phyloP scores from a whole-genome alignment of 2,113 vertebrate genomes.

The Spea bombifrons region DNA sequence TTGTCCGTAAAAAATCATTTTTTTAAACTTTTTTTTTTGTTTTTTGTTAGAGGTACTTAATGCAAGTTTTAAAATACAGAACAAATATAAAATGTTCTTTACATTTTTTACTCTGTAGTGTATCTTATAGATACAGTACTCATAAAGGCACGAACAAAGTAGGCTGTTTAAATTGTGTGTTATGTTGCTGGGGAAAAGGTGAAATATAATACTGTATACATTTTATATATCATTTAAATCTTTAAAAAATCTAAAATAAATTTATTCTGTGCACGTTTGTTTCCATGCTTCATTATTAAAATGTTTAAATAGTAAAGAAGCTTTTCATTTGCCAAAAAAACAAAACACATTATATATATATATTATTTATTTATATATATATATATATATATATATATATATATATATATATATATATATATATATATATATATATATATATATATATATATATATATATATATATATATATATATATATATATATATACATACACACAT shows the following conservation, averaged over 20 bases:
- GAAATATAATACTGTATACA: conserved; percentile 84
- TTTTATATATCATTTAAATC: conserved; percentile 97
- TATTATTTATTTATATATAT: too few relatives aligned
- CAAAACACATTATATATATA: too few relatives aligned
- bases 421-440: not conserved
- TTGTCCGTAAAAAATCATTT: not conserved
- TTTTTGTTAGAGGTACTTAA: conserved; percentile 75
- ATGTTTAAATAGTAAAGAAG: too few relatives aligned
- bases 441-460: conserved; percentile 8
- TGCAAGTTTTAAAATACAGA: conserved; percentile 72
- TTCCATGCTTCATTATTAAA: not conserved
- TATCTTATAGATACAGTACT: conserved; percentile 98
- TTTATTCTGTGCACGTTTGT: conserved; percentile 59
- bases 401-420: too few relatives aligned
- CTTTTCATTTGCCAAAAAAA: too few relatives aligned
- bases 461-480: conserved; percentile 3
- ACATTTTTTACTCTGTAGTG: conserved; percentile 80
- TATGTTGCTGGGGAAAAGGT: conserved; percentile 78
- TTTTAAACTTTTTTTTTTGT: conserved; percentile 51
- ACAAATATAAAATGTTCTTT: conserved; percentile 66
- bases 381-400: too few relatives aligned
- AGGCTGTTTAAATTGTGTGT: conserved; percentile 86
- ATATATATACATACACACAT: not conserved
- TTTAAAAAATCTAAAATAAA: conserved; percentile 88
- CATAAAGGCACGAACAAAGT: conserved; percentile 75